phyloP scores from a whole-genome alignment of 1,140 invertebrate genomes.

The Ephestia elutella region DNA sequence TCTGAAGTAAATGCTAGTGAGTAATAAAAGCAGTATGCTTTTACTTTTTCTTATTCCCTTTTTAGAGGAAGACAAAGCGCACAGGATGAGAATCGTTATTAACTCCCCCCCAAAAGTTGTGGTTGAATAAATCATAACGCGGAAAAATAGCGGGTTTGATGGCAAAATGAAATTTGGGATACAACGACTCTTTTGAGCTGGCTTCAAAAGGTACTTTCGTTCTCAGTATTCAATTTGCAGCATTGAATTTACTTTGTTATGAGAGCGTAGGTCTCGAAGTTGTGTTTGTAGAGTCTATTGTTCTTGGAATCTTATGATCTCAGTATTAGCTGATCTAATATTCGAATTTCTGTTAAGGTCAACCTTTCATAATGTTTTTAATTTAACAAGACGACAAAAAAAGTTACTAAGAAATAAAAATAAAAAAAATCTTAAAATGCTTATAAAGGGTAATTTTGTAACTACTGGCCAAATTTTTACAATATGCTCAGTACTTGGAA shows the following conservation, averaged over 20 bases:
- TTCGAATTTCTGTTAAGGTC: too few relatives aligned
- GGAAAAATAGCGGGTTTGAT: conserved; percentile 2
- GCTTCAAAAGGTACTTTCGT: not conserved
- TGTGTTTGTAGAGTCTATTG: not conserved
- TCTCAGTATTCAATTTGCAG: not conserved
- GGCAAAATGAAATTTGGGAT: not conserved
- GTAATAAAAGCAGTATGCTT: not conserved
- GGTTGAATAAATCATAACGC: conserved; percentile 1
- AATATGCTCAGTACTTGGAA: too few relatives aligned
- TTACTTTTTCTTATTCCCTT: not conserved
- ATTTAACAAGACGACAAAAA: too few relatives aligned
- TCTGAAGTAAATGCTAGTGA: not conserved
- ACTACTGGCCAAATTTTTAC: too few relatives aligned
- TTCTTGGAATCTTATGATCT: too few relatives aligned
- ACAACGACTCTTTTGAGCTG: not conserved
- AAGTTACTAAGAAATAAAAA: too few relatives aligned
- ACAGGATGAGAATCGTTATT: conserved; percentile 1
- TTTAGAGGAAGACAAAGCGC: not conserved
- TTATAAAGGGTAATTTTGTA: too few relatives aligned
- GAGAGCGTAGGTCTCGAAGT: not conserved
- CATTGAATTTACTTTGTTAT: not conserved
- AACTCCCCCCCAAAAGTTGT: not conserved
- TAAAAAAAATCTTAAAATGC: too few relatives aligned
- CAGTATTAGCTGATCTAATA: too few relatives aligned
- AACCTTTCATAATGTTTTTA: too few relatives aligned